Evolutionary conservation across 2,797 vertebrate genomes (phyloP).

Genomic region (Nyctalus aviator): DNA sequence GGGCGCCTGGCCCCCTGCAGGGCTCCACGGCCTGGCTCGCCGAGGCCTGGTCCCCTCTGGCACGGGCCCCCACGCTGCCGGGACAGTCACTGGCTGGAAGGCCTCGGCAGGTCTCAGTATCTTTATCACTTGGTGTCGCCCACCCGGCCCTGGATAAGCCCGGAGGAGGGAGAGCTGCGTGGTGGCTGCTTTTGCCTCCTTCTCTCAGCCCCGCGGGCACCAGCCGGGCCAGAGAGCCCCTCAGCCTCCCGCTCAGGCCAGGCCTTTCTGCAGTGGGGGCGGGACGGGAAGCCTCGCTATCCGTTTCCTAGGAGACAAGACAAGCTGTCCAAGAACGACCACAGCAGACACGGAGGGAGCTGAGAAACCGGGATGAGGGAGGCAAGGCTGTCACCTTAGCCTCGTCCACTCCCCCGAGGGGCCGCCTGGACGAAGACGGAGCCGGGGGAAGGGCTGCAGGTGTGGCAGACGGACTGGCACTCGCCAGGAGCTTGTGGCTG

Average conservation of each 20-base stretch:
- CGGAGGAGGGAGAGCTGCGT: neutral
- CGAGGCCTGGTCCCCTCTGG: neutral
- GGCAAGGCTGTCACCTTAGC: neutral
- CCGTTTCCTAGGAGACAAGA: slow-evolving; percentile 66
- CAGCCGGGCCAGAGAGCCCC: slow-evolving; percentile 23
- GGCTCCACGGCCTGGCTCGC: neutral
- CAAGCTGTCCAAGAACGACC: slow-evolving; percentile 12
- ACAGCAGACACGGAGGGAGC: slow-evolving; percentile 34
- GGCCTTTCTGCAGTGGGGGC: slow-evolving; percentile 14
- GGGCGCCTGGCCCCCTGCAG: neutral
- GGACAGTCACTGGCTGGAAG: neutral
- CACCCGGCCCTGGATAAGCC: neutral
- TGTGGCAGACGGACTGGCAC: neutral
- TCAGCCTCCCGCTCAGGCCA: neutral
- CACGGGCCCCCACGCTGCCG: neutral
- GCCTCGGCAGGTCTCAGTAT: neutral
- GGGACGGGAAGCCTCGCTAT: neutral
- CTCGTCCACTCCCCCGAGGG: neutral
- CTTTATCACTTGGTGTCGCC: slow-evolving; percentile 1
- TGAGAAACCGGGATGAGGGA: slow-evolving; percentile 3
- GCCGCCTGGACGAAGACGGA: neutral
- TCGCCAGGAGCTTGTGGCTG: neutral
- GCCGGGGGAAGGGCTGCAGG: neutral
- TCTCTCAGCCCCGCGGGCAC: slow-evolving; percentile 7
- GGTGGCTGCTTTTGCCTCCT: neutral